Evolutionary conservation across 2,113 vertebrate species (phyloP).

Genomic region (Lepus timidus): DNA sequence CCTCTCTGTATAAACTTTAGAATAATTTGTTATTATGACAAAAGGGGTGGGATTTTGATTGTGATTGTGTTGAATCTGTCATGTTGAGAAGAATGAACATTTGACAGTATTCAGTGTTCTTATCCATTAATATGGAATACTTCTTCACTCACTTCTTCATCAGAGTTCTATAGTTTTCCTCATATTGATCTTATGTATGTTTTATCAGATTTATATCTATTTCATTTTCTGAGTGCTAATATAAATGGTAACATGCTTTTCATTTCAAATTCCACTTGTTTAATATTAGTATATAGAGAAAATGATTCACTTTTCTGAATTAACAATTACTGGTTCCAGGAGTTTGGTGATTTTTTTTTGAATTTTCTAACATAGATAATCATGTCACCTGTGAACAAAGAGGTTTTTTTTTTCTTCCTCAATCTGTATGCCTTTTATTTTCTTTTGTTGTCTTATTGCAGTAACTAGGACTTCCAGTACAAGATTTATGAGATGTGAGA

Average conservation of each 20-base stretch:
- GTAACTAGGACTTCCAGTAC: background rate
- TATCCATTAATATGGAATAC: background rate
- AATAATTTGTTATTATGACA: background rate
- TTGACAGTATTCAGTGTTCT: slow-evolving; percentile 3
- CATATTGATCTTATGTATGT: background rate
- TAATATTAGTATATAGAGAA: background rate
- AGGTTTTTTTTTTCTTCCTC: background rate
- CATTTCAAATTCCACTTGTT: background rate
- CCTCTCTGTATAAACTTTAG: background rate
- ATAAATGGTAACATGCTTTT: background rate
- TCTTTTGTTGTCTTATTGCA: background rate
- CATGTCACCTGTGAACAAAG: background rate
- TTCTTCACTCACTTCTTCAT: slow-evolving; percentile 11
- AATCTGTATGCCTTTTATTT: background rate
- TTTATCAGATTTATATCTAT: background rate
- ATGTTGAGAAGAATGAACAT: background rate
- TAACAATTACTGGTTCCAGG: background rate
- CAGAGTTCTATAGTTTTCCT: slow-evolving; percentile 1
- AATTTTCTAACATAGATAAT: background rate
- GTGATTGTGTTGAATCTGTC: background rate
- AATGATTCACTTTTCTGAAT: background rate
- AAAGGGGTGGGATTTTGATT: slow-evolving; percentile 24
- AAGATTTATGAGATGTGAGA: background rate
- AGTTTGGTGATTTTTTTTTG: background rate
- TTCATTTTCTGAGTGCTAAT: background rate